These are phyloP conservation scores for Pomacea maculata DNA, from an alignment of 1,140 invertebrate species.

Conservation along the genomic window DNA sequence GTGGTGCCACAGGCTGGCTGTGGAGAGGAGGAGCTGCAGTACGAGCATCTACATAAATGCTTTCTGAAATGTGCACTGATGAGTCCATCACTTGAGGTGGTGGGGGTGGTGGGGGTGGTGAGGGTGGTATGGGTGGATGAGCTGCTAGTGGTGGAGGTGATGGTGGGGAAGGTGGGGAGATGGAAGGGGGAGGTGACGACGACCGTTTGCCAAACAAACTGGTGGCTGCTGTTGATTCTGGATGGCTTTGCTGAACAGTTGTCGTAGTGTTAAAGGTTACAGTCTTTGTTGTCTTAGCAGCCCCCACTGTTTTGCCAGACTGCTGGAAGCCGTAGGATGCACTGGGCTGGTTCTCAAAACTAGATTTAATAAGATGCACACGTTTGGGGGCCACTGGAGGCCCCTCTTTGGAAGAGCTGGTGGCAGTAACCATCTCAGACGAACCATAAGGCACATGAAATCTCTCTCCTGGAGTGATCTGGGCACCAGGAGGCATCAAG, in stretches of 20 bases:
- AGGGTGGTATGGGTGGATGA: conserved; percentile 27
- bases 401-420: conserved; percentile 28
- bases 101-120: conserved; percentile 31
- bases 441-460: background rate
- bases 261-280: conserved; percentile 24
- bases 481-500: background rate
- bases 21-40: conserved; percentile 16
- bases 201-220: conserved; percentile 12
- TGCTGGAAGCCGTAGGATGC: background rate
- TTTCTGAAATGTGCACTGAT: background rate
- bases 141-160: conserved; percentile 27
- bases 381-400: conserved; percentile 21
- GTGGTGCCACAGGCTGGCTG: conserved; percentile 50
- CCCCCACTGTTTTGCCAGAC: background rate
- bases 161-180: conserved; percentile 19
- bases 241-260: conserved; percentile 17
- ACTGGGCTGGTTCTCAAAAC: conserved; percentile 12
- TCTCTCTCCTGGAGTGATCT: background rate
- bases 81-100: background rate
- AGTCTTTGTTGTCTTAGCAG: conserved; percentile 5
- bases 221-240: background rate
- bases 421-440: conserved; percentile 20
- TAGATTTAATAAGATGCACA: conserved; percentile 29
- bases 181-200: conserved; percentile 25
- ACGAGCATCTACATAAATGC: conserved; percentile 8